These are phyloP conservation scores for Microcebus griseorufus DNA, from an alignment of 2,113 vertebrate genomes.

Conservation along the genomic window DNA sequence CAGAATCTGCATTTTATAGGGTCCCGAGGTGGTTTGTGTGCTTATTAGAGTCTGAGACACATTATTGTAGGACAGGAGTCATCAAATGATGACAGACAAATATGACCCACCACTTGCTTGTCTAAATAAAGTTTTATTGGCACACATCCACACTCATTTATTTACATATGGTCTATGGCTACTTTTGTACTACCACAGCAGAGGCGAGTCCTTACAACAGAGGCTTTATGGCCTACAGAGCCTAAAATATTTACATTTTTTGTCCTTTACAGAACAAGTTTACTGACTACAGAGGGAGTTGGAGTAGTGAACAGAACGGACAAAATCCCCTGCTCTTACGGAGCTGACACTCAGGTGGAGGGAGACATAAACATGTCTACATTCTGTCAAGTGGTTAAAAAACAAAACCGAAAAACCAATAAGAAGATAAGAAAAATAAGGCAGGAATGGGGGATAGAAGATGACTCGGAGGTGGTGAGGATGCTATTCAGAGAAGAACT, in stretches of 20 bases:
- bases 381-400: too few relatives aligned
- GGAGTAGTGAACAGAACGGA: neutral
- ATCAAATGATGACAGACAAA: neutral
- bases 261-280: neutral
- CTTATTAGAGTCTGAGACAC: neutral
- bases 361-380: neutral
- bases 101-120: neutral
- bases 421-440: neutral
- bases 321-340: accelerated
- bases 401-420: neutral
- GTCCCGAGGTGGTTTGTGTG: neutral
- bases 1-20: neutral
- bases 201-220: neutral
- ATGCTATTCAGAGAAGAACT: neutral
- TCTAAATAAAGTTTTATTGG: constrained; percentile 9
- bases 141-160: neutral
- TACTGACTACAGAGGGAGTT: neutral
- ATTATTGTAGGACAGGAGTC: neutral
- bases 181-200: neutral
- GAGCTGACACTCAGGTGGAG: neutral
- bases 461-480: neutral
- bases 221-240: neutral
- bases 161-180: too few relatives aligned
- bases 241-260: neutral
- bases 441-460: neutral